phyloP scores from a whole-genome alignment of 2,797 vertebrate genomes.

The Hephaestus fuliginosus region DNA sequence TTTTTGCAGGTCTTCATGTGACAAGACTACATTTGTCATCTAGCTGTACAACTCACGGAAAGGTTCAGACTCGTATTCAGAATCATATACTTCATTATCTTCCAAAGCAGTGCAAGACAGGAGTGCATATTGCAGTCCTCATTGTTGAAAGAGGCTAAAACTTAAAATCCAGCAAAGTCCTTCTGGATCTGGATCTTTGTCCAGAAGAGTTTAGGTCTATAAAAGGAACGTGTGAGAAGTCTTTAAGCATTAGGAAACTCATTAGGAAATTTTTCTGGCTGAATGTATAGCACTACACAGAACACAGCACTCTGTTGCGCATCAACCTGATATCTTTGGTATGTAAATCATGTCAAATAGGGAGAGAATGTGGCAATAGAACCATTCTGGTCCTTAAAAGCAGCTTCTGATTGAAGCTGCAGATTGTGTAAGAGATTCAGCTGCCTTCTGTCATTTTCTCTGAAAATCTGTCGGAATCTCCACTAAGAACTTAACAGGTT shows the following conservation, averaged over 20 bases:
- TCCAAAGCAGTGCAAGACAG: constrained; percentile 24
- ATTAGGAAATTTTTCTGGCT: constrained; percentile 46
- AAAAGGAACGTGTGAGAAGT: not conserved
- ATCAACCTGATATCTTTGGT: constrained; percentile 19
- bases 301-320: constrained; percentile 43
- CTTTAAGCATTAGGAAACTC: constrained; percentile 12
- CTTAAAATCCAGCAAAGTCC: not conserved
- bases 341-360: constrained; percentile 9
- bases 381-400: constrained; percentile 44
- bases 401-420: constrained; percentile 43
- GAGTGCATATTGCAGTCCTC: not conserved
- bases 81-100: constrained; percentile 13
- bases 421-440: constrained; percentile 47
- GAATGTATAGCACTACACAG: constrained; percentile 83
- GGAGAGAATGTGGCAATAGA: constrained; percentile 41
- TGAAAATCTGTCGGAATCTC: constrained; percentile 28
- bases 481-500: constrained; percentile 11
- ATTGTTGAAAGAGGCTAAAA: constrained; percentile 10
- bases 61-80: constrained; percentile 13
- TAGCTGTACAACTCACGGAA: constrained; percentile 5
- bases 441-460: constrained; percentile 6
- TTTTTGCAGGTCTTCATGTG: constrained; percentile 22
- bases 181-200: not conserved
- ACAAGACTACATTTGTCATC: constrained; percentile 23
- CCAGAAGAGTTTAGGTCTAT: not conserved